These are phyloP conservation scores for Channa striata DNA, from an alignment of 2,797 vertebrate genomes.

Conservation along the genomic window DNA sequence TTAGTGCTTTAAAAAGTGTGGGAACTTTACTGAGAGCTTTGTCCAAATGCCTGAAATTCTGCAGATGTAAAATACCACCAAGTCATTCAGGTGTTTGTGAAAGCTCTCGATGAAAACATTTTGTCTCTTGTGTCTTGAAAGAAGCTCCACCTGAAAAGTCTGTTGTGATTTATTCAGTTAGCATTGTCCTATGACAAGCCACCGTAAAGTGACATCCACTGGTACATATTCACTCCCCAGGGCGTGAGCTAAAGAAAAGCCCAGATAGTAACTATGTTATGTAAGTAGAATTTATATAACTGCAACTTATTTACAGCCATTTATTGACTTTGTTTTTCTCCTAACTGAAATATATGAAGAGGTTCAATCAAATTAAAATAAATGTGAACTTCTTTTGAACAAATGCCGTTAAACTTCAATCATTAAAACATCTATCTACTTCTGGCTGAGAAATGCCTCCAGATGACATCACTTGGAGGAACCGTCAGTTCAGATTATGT, in stretches of 20 bases:
- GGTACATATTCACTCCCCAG: neutral
- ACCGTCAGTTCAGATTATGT: too few relatives aligned
- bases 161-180: neutral
- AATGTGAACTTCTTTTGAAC: too few relatives aligned
- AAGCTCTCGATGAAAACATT: neutral
- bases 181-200: neutral
- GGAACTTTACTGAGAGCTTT: slow-evolving; percentile 29
- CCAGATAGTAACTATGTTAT: slow-evolving; percentile 28
- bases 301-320: neutral
- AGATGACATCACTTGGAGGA: too few relatives aligned
- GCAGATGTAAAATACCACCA: slow-evolving; percentile 21
- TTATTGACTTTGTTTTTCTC: neutral
- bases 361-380: too few relatives aligned
- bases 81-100: slow-evolving; percentile 4
- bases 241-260: slow-evolving; percentile 12
- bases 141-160: slow-evolving; percentile 14
- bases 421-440: too few relatives aligned
- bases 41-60: slow-evolving; percentile 1
- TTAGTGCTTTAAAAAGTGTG: neutral
- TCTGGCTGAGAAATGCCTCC: too few relatives aligned
- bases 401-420: too few relatives aligned
- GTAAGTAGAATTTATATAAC: slow-evolving; percentile 9
- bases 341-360: neutral
- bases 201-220: neutral
- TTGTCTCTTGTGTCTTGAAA: slow-evolving; percentile 2